phyloP scores from a whole-genome alignment of 2,888 invertebrate genomes.

The Cataglyphis altisquamis region DNA sequence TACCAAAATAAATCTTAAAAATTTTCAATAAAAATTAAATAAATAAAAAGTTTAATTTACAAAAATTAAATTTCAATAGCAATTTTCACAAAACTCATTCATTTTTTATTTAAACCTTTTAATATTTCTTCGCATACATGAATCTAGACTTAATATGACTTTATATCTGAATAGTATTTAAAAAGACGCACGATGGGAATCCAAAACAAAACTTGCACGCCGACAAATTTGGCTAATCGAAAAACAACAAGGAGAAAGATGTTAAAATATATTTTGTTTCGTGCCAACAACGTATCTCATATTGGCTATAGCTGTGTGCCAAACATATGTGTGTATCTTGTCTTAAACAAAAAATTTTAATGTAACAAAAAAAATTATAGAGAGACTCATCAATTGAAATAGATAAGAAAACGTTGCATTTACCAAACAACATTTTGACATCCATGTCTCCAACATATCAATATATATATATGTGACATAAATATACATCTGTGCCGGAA shows the following conservation, averaged over 20 bases:
- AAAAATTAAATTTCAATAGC: not conserved
- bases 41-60: not conserved
- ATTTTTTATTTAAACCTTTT: not conserved
- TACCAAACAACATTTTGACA: not conserved
- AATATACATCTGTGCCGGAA: not conserved
- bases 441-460: not conserved
- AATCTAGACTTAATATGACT: not conserved
- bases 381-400: not conserved
- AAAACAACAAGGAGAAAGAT: conserved; percentile 31
- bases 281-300: conserved; percentile 21
- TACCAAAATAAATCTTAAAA: not conserved
- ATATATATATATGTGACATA: not conserved
- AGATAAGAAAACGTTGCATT: not conserved
- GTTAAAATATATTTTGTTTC: conserved; percentile 56
- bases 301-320: conserved; percentile 1
- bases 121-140: not conserved
- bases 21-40: not conserved
- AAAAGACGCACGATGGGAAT: not conserved
- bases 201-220: not conserved
- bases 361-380: not conserved
- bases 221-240: conserved; percentile 40
- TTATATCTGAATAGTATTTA: not conserved
- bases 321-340: conserved; percentile 13
- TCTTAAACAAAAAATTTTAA: conserved; percentile 35
- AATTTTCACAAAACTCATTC: not conserved